Percentiles rank a stretch among this genome's conserved stretches.
These are phyloP conservation scores for Rhinophrynus dorsalis DNA, from an alignment of 2,797 vertebrate genomes.

Conservation along the genomic window DNA sequence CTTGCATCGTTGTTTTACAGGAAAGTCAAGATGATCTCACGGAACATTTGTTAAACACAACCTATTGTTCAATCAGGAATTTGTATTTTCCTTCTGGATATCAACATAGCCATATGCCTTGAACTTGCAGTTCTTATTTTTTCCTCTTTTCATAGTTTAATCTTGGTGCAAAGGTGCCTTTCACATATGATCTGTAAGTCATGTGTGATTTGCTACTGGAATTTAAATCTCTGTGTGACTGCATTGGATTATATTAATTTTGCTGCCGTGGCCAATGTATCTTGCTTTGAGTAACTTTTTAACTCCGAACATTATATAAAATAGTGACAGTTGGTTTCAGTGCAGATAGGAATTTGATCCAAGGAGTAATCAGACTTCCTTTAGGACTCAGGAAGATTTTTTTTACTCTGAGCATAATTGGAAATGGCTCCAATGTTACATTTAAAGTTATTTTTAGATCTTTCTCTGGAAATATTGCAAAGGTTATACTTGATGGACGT, in stretches of 20 bases:
- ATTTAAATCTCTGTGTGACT: not conserved
- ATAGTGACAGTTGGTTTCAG: too few relatives aligned
- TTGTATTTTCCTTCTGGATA: conserved; percentile 7
- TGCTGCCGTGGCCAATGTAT: not conserved
- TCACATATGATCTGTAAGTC: not conserved
- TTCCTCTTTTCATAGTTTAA: not conserved
- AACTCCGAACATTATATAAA: too few relatives aligned
- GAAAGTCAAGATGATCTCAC: conserved; percentile 9
- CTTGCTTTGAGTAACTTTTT: too few relatives aligned
- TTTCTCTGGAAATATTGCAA: too few relatives aligned
- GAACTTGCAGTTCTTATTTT: not conserved
- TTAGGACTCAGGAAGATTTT: too few relatives aligned
- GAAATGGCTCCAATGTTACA: too few relatives aligned
- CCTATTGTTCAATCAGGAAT: conserved; percentile 35
- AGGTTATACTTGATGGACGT: too few relatives aligned
- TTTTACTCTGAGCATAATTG: too few relatives aligned
- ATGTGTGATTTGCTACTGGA: not conserved
- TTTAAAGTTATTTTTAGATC: too few relatives aligned
- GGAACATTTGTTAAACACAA: conserved; percentile 6
- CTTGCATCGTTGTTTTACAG: conserved; percentile 2
- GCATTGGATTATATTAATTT: not conserved
- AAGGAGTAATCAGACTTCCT: too few relatives aligned
- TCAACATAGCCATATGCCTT: not conserved
- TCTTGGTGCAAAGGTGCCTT: not conserved
- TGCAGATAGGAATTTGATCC: too few relatives aligned